Percentiles rank a stretch among this genome's conserved stretches.
Conservation (phyloP, 2,888 invertebrate species). For the Poecilobothrus nobilitatus region DNA sequence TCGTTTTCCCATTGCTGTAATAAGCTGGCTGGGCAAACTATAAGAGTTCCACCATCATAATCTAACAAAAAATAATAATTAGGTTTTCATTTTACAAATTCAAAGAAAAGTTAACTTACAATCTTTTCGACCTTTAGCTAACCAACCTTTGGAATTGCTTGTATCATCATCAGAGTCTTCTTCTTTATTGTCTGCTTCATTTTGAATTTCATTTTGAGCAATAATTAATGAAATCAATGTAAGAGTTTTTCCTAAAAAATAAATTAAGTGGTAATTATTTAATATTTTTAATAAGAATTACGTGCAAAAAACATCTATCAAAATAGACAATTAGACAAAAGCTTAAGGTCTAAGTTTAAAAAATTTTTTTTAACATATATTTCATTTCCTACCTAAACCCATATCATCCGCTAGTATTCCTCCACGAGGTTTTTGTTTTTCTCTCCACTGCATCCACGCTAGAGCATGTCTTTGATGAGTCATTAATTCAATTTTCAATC, state of each 20-base stretch:
- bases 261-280: neutral
- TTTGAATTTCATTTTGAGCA: slow-evolving; percentile 44
- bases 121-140: slow-evolving; percentile 34
- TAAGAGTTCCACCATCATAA: slow-evolving; percentile 64
- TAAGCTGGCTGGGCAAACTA: slow-evolving; percentile 87
- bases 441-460: slow-evolving; percentile 84
- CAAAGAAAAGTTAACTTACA: slow-evolving; percentile 25
- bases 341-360: neutral
- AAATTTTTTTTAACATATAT: neutral
- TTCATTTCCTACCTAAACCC: slow-evolving; percentile 34
- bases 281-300: no score
- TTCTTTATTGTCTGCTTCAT: slow-evolving; percentile 33
- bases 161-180: slow-evolving; percentile 24
- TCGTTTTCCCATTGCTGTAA: slow-evolving; percentile 85
- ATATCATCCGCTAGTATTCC: slow-evolving; percentile 69
- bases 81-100: neutral
- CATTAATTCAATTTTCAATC: slow-evolving; percentile 61
- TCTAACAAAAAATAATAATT: slow-evolving; percentile 33
- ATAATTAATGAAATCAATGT: slow-evolving; percentile 71
- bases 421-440: slow-evolving; percentile 73
- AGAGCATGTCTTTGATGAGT: slow-evolving; percentile 78
- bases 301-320: no score
- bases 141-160: slow-evolving; percentile 29
- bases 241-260: slow-evolving; percentile 54
- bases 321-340: no score